Conservation (phyloP, 2,888 invertebrate species). For the Agrochola lychnidis region DNA sequence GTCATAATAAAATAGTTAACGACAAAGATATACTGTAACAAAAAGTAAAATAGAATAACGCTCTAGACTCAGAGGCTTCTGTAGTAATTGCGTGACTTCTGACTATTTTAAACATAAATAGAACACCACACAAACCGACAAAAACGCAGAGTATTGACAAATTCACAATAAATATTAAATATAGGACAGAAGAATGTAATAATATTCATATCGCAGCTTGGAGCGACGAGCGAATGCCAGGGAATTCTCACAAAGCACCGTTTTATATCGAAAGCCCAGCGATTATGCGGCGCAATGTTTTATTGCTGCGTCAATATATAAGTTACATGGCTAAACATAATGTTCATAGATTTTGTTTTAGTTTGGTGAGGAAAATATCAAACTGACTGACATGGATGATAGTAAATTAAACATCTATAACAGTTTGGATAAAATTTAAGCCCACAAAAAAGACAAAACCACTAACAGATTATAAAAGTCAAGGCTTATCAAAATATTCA, state of each 20-base stretch:
- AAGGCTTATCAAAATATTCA: not conserved
- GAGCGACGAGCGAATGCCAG: slow-evolving; percentile 54
- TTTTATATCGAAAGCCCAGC: slow-evolving; percentile 57
- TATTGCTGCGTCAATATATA: slow-evolving; percentile 55
- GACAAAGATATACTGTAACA: not conserved
- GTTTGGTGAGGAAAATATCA: not conserved
- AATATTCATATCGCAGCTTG: slow-evolving; percentile 63
- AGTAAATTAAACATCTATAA: not conserved
- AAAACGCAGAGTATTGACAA: slow-evolving; percentile 40
- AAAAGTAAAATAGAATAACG: not conserved
- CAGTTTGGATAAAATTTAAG: not conserved
- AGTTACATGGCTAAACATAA: slow-evolving; percentile 32
- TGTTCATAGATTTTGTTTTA: not conserved
- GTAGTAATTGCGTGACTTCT: slow-evolving; percentile 8
- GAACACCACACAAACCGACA: slow-evolving; percentile 12
- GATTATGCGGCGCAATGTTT: slow-evolving; percentile 58
- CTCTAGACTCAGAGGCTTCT: not conserved
- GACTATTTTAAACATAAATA: slow-evolving; percentile 22
- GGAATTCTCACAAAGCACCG: slow-evolving; percentile 42
- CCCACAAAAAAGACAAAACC: not conserved
- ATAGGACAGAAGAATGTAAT: slow-evolving; percentile 60
- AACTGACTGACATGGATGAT: not conserved
- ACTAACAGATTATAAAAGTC: not conserved
- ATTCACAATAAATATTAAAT: slow-evolving; percentile 53
- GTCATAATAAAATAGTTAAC: not conserved